Conservation (phyloP, 2,888 invertebrate genomes). For the Clusia tigrina region DNA sequence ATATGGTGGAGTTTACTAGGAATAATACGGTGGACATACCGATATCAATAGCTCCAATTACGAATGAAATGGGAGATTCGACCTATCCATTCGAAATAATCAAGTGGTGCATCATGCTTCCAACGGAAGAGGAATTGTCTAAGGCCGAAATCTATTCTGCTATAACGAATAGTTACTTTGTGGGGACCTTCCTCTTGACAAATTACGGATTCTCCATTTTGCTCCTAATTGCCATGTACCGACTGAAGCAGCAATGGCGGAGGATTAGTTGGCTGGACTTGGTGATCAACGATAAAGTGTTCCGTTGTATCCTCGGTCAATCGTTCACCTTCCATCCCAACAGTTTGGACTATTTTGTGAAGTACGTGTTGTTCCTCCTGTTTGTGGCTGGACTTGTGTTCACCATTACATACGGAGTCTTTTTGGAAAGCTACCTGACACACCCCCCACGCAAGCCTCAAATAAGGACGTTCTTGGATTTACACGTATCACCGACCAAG, state of each 20-base stretch:
- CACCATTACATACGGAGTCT: constrained; percentile 16
- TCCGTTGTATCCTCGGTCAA: constrained; percentile 23
- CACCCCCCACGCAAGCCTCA: constrained; percentile 19
- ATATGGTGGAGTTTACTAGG: constrained; percentile 7
- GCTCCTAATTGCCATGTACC: neutral
- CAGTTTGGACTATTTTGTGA: constrained; percentile 16
- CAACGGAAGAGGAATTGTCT: constrained; percentile 26
- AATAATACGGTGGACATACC: constrained; percentile 30
- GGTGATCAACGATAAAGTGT: constrained; percentile 18
- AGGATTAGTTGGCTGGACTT: neutral
- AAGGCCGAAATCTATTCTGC: constrained; percentile 17
- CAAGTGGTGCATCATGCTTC: constrained; percentile 33
- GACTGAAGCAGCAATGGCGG: neutral
- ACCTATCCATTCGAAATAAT: constrained; percentile 34
- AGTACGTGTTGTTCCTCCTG: constrained; percentile 20
- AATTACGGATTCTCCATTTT: neutral
- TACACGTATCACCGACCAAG: constrained; percentile 16
- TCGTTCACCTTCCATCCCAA: constrained; percentile 9
- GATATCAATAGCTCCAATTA: constrained; percentile 1
- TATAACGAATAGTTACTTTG: constrained; percentile 6
- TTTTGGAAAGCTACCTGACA: constrained; percentile 27
- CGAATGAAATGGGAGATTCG: constrained; percentile 17
- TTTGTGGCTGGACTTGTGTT: constrained; percentile 16
- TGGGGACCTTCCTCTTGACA: neutral
- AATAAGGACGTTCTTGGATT: constrained; percentile 21